Conservation (phyloP, 1,140 invertebrate species). For the Drosophila tani region DNA sequence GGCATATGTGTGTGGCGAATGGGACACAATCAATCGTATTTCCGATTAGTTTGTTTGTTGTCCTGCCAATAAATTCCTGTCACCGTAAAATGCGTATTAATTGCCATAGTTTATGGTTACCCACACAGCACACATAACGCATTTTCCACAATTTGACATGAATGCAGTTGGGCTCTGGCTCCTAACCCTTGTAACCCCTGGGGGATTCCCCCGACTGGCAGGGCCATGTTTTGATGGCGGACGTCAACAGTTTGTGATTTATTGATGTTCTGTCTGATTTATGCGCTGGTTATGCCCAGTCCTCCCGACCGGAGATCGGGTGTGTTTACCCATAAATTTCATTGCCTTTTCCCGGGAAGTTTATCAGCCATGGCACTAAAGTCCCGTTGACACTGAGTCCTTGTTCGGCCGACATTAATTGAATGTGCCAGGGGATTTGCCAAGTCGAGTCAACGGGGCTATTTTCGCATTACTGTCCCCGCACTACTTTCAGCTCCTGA, state of each 20-base stretch:
- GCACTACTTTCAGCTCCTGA: background rate
- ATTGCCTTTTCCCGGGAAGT: constrained; percentile 1
- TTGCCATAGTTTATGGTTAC: constrained; percentile 39
- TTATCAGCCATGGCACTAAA: constrained; percentile 9
- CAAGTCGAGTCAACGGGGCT: background rate
- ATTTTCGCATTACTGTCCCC: background rate
- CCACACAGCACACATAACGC: background rate
- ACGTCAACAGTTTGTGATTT: constrained; percentile 66
- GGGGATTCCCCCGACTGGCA: background rate
- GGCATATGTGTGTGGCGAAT: too few relatives aligned
- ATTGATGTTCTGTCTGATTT: constrained; percentile 63
- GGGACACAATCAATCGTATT: constrained; percentile 1
- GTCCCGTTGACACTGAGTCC: constrained; percentile 8
- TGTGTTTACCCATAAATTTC: constrained; percentile 46
- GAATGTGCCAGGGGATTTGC: constrained; percentile 22
- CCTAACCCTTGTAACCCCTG: too few relatives aligned
- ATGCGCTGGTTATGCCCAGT: constrained; percentile 19
- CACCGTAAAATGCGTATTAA: constrained; percentile 46
- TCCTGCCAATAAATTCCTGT: constrained; percentile 44
- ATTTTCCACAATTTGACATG: constrained; percentile 29
- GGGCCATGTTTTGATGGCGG: constrained; percentile 51
- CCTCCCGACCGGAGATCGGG: background rate
- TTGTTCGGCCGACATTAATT: constrained; percentile 15
- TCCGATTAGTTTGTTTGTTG: constrained; percentile 1
- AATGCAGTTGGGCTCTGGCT: constrained; percentile 13